Conservation (phyloP, 2,888 invertebrate species). For the Drosophila seclusa region DNA sequence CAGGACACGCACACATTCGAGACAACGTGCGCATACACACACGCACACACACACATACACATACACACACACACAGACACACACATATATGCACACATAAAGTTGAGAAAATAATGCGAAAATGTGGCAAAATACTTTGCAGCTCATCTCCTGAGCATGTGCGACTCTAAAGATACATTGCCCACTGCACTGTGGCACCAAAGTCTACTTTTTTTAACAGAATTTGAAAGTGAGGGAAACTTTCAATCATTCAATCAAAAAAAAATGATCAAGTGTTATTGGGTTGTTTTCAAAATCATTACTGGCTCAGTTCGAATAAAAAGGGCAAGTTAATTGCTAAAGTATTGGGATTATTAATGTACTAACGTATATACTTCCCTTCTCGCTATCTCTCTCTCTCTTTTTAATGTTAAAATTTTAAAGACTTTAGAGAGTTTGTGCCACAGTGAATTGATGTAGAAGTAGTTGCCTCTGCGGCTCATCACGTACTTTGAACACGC, state of each 20-base stretch:
- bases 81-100: constrained; percentile 1
- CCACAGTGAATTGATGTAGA: background rate
- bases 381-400: background rate
- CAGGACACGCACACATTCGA: constrained; percentile 2
- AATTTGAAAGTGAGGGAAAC: background rate
- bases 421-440: background rate
- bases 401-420: background rate
- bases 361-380: too few species aligned
- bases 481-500: constrained; percentile 64
- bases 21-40: background rate
- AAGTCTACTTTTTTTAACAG: background rate
- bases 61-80: constrained; percentile 1
- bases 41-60: constrained; percentile 6
- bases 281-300: background rate
- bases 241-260: background rate
- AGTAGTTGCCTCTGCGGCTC: constrained; percentile 35
- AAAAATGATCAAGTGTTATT: background rate
- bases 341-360: background rate
- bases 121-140: constrained; percentile 62
- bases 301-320: background rate
- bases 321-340: background rate
- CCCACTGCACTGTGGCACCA: constrained; percentile 8
- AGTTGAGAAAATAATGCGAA: constrained; percentile 49
- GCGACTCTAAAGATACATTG: constrained; percentile 17
- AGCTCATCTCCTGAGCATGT: constrained; percentile 55